These are phyloP conservation scores for Lasioglossum leucozonium DNA, from an alignment of 2,888 invertebrate species.

Conservation along the genomic window DNA sequence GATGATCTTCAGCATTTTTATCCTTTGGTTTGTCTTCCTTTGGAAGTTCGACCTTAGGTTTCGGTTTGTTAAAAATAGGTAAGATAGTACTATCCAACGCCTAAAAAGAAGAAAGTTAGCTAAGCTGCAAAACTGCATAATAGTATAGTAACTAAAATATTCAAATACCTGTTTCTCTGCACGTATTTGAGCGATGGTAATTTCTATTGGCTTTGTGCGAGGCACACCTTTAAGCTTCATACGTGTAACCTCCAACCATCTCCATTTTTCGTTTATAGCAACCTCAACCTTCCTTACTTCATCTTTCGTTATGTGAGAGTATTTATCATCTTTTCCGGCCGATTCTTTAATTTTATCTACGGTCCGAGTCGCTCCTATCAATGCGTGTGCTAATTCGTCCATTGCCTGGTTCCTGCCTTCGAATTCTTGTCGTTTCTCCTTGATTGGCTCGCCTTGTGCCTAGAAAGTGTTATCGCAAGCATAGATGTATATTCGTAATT, in stretches of 20 bases:
- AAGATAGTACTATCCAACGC: slow-evolving; percentile 86
- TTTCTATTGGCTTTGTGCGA: slow-evolving; percentile 90
- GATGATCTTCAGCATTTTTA: slow-evolving; percentile 79
- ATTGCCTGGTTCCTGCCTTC: slow-evolving; percentile 92
- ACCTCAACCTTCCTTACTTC: slow-evolving; percentile 93
- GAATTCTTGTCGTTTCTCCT: slow-evolving; percentile 92
- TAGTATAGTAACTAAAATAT: background rate
- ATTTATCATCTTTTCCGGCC: slow-evolving; percentile 88
- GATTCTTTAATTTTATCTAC: slow-evolving; percentile 88
- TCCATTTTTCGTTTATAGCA: slow-evolving; percentile 86
- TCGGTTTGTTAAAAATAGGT: slow-evolving; percentile 95
- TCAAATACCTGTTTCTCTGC: slow-evolving; percentile 90
- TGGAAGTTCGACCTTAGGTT: slow-evolving; percentile 91
- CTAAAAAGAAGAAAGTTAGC: slow-evolving; percentile 77
- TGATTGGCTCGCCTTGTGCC: slow-evolving; percentile 95
- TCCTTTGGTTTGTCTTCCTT: slow-evolving; percentile 85
- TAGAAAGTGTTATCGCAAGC: slow-evolving; percentile 78
- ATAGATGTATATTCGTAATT: background rate
- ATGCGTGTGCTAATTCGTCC: slow-evolving; percentile 91
- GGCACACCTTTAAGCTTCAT: slow-evolving; percentile 83
- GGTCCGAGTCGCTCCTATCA: slow-evolving; percentile 93
- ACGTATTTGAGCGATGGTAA: slow-evolving; percentile 92
- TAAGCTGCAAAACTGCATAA: slow-evolving; percentile 1
- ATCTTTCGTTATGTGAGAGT: slow-evolving; percentile 91
- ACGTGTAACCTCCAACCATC: slow-evolving; percentile 91